Percentiles rank a stretch among this genome's conserved stretches.
Conservation (phyloP, 2,797 vertebrate species). For the Geotrypetes seraphini region DNA sequence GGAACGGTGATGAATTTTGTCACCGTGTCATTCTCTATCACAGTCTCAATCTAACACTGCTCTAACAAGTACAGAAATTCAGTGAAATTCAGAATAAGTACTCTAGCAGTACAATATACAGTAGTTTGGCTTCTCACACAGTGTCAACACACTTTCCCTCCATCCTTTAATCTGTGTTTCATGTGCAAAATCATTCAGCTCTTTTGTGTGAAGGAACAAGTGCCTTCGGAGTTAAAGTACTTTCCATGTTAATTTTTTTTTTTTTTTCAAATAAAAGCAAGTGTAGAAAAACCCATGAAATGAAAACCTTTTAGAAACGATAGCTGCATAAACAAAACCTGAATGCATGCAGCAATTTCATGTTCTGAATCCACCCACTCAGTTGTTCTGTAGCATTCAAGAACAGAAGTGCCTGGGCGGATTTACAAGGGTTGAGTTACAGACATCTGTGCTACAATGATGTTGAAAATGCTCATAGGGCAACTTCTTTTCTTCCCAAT, state of each 20-base stretch:
- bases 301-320: slow-evolving; percentile 39
- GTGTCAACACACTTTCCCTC: too few relatives aligned
- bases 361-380: slow-evolving; percentile 55
- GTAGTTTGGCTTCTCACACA: too few relatives aligned
- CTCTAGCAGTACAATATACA: too few relatives aligned
- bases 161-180: too few relatives aligned
- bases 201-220: background rate
- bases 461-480: slow-evolving; percentile 21
- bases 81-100: too few relatives aligned
- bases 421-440: slow-evolving; percentile 35
- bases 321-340: slow-evolving; percentile 50
- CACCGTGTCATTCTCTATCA: too few relatives aligned
- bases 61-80: too few relatives aligned
- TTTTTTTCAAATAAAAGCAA: slow-evolving; percentile 9
- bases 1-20: too few relatives aligned
- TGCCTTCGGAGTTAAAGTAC: too few relatives aligned
- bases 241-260: background rate
- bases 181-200: background rate
- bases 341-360: slow-evolving; percentile 46
- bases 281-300: too few relatives aligned
- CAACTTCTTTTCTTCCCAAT: too few relatives aligned
- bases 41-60: too few relatives aligned
- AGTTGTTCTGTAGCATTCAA: slow-evolving; percentile 50
- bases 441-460: slow-evolving; percentile 45
- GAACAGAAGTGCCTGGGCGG: slow-evolving; percentile 46